Evolutionary conservation across 1,140 invertebrate genomes (phyloP), one percentile per base, ranked within the genome.

Genomic region (Eupristina koningsbergeri): DNA sequence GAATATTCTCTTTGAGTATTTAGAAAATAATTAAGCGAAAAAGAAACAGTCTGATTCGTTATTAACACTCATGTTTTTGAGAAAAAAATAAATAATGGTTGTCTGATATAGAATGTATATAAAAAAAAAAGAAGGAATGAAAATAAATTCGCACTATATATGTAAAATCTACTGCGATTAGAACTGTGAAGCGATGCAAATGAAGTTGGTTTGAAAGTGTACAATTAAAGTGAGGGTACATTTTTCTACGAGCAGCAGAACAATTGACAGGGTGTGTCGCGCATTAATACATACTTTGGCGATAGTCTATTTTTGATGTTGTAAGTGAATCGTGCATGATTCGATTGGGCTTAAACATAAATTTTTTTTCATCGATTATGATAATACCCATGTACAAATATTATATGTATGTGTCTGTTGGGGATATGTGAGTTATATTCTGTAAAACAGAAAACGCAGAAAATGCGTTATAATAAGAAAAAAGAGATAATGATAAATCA

Each of bases 301-400:
- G 91, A 91, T 91, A 91, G 89, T 91, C 88, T 91, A 91, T 91
- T 91, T 91, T 91, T 91, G 89, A 91, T 91, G 90, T 91, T 89
- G 90, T 90, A 89, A 89, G 88, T 89, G 90, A 90, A 91, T 88
- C 88, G 84, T 89, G 86, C 85, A 85, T 87, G 89, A 90, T 89
- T 90, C 89, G 84, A 87, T 90, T 90, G 88, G 87, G 86, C 89
- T 89, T 87, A 87, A 69, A 87, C 87, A 88, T 88, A 89, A 86
- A 78, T 58, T 87, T 87, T n/a, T 90, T 90, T 89, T 87, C 87
- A 91, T 90, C 88, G 87, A 83, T 89, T 87, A 89, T 89, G 86
- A 89, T 91, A 91, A 85, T 86, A 86, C 89, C 86, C 90, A 90
- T 91, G 90, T 91, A 91, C 90, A 90, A 91, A 90, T 90, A 91